Percentiles rank a stretch among this genome's conserved stretches.
Conservation (phyloP, 2,888 invertebrate species). For the Drosophila pegasa region DNA sequence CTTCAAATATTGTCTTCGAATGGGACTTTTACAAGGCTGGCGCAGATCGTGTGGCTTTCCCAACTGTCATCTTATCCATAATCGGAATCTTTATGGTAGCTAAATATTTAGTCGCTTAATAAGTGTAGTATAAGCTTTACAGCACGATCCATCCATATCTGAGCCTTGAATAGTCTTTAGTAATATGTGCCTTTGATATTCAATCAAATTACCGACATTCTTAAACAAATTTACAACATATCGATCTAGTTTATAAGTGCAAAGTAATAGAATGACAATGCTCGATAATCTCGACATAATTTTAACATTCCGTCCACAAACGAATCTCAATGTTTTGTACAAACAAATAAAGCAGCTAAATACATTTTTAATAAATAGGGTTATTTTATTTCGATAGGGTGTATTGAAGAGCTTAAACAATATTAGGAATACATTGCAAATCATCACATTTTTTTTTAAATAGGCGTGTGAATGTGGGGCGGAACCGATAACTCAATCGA, state of each 20-base stretch:
- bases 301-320: constrained; percentile 52
- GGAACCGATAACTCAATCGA: constrained; percentile 26
- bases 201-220: constrained; percentile 23
- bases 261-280: not conserved
- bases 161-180: constrained; percentile 16
- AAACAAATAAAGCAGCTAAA: constrained; percentile 48
- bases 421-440: not conserved
- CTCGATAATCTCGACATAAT: constrained; percentile 14
- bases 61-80: constrained; percentile 9
- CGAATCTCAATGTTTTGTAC: constrained; percentile 66
- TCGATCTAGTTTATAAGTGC: constrained; percentile 41
- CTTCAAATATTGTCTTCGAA: constrained; percentile 89
- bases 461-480: not conserved
- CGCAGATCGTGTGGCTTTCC: constrained; percentile 47
- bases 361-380: constrained; percentile 6
- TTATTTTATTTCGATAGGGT: not conserved
- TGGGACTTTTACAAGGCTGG: constrained; percentile 86
- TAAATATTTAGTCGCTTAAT: constrained; percentile 34
- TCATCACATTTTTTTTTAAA: not conserved
- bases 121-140: constrained; percentile 35
- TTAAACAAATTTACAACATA: constrained; percentile 24
- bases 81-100: constrained; percentile 36
- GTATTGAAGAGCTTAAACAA: not conserved
- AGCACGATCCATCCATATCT: constrained; percentile 7
- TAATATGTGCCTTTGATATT: constrained; percentile 58